A percentile compares a stretch with the other conserved stretches of the same genome.
These are phyloP conservation scores for Nemoura dubitans DNA, from an alignment of 2,888 invertebrate species.

Conservation along the genomic window DNA sequence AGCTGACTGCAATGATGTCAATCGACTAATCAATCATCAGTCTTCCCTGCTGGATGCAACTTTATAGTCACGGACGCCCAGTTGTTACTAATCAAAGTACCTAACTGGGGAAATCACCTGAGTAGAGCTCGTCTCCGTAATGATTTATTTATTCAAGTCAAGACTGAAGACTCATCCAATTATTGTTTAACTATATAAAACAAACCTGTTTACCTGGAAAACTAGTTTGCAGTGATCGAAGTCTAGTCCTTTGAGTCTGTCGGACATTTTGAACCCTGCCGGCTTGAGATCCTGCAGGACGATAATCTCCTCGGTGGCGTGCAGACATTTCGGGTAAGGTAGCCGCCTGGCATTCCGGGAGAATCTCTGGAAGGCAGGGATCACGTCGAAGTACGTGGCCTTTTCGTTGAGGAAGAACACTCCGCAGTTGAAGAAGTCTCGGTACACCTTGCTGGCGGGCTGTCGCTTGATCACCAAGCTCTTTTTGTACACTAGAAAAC, in stretches of 20 bases:
- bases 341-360: conserved; percentile 42
- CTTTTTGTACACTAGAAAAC: conserved; percentile 32
- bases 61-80: conserved; percentile 1
- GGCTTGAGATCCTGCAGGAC: conserved; percentile 53
- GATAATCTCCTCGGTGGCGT: conserved; percentile 52
- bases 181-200: not conserved
- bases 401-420: conserved; percentile 47
- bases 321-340: conserved; percentile 52
- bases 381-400: conserved; percentile 44
- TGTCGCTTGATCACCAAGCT: conserved; percentile 46
- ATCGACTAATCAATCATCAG: not conserved
- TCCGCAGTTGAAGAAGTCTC: conserved; percentile 44
- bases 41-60: not conserved
- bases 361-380: conserved; percentile 42
- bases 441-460: conserved; percentile 39
- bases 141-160: not conserved
- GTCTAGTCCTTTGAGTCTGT: conserved; percentile 52
- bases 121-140: not conserved
- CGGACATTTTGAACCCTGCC: conserved; percentile 53
- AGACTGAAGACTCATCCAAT: not conserved
- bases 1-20: conserved; percentile 5
- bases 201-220: conserved; percentile 50
- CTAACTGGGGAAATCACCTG: not conserved
- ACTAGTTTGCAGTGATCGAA: conserved; percentile 52
- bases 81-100: not conserved